Evolutionary conservation across 2,888 invertebrate species (phyloP).

Genomic region (Cecidostiba fungosa): DNA sequence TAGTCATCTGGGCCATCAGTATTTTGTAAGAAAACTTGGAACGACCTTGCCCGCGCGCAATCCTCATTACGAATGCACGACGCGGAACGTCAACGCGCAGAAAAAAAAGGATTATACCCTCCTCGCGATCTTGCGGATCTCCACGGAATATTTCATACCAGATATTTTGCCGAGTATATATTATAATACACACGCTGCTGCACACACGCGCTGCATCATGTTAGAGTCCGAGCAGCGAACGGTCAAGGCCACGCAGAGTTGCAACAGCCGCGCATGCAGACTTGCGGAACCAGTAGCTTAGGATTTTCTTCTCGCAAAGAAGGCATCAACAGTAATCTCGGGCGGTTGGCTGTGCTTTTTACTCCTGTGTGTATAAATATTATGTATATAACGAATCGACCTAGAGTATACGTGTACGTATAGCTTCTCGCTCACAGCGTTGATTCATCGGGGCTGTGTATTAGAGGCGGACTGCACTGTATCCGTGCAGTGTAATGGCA

Average conservation of each 20-base stretch:
- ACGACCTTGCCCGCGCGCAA: slow-evolving; percentile 28
- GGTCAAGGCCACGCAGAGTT: slow-evolving; percentile 53
- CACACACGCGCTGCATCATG: slow-evolving; percentile 1
- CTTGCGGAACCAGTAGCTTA: slow-evolving; percentile 32
- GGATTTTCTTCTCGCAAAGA: not conserved
- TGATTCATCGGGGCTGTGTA: not conserved
- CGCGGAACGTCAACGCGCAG: slow-evolving; percentile 8
- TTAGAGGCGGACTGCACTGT: not conserved
- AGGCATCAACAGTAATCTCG: slow-evolving; percentile 15
- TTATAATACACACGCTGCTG: slow-evolving; percentile 22
- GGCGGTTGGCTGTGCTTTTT: slow-evolving; percentile 12
- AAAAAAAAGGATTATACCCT: not conserved
- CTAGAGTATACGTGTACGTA: not conserved
- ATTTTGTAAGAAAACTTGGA: not conserved
- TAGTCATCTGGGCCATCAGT: no score
- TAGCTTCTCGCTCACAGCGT: not conserved
- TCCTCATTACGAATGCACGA: slow-evolving; percentile 21
- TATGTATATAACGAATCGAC: not conserved
- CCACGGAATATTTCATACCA: slow-evolving; percentile 13
- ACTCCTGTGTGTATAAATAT: not conserved
- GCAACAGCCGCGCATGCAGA: not conserved
- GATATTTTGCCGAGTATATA: not conserved
- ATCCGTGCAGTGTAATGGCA: not conserved
- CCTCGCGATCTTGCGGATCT: slow-evolving; percentile 19
- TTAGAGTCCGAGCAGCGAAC: slow-evolving; percentile 18